Base-by-base conservation (phyloP, 1,140 invertebrate genomes). In the Tetranychus urticae region DNA sequence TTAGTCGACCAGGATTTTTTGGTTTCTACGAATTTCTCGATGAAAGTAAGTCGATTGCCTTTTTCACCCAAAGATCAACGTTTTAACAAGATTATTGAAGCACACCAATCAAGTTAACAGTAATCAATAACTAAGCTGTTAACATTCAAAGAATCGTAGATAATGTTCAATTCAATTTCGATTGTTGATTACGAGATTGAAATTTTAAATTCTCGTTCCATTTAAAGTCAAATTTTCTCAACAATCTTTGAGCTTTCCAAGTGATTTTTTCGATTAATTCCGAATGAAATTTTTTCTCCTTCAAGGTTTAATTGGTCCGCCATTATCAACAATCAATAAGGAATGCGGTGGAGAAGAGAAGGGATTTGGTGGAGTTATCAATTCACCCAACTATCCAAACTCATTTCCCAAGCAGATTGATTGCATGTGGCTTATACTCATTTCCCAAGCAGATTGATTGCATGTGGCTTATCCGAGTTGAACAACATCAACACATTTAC, bases 371-470 rank as follows among this genome's bases (percentile, higher is more conserved):
- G 75, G 74, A 1, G 64, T 71, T 2, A 69, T 77, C 12, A 66
- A 66, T 6, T 75, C 73, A 59, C 75, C 75, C 1, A 70, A 71
- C 52, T 76, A 69, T 66, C 74, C 74, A 0, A 62, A 65, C 6
- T 70, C 72, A 37, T 74, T 73, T 60, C 66, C 69, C 14, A 65
- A 69, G 34, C 65, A 70, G 34, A 66, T 73, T 2, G 71, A 72
- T 36, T 77, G 75, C 65, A 66, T 73, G 31, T 77, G 75, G 76
- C 65, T 75, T 12, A 68, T 76, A 65, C 6, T 70, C 72, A 37
- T 74, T 73, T 60, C 66, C 69, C 14, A 65, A 69, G 34, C 65
- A 70, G 34, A 66, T 73, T 2, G 71, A 72, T 36, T 77, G 75
- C 65, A 66, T 73, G 31, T 77, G 75, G 76, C 65, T 75, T 12